phyloP scores from a whole-genome alignment of 2,113 vertebrate genomes.

The Capricornis sumatraensis region DNA sequence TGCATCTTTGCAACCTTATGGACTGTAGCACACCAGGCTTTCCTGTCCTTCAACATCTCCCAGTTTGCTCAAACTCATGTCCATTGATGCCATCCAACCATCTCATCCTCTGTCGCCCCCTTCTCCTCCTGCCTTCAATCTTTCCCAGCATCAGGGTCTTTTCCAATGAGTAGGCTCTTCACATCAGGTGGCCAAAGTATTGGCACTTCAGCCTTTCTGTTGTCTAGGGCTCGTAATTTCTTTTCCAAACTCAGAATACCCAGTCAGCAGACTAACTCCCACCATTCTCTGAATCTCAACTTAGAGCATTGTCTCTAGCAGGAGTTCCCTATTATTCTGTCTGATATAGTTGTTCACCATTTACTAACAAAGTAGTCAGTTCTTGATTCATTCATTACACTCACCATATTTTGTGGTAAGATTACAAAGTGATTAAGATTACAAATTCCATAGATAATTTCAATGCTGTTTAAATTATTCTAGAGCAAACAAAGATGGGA shows the following conservation, averaged over 20 bases:
- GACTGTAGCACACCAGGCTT: background rate
- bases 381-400: background rate
- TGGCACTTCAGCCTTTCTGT: background rate
- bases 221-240: background rate
- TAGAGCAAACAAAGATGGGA: background rate
- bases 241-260: background rate
- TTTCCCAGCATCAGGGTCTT: background rate
- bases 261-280: background rate
- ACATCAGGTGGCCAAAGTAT: background rate
- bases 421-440: background rate
- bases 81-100: background rate
- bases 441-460: background rate
- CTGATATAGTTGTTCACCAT: background rate
- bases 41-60: background rate
- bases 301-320: background rate
- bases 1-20: background rate
- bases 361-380: background rate
- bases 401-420: background rate
- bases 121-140: background rate
- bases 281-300: background rate
- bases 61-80: background rate
- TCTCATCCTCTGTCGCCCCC: background rate
- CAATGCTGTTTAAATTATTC: background rate
- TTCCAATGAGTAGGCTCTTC: background rate
- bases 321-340: background rate